Percentiles rank a stretch among this genome's conserved stretches.
These are phyloP conservation scores for Guaruba guarouba DNA, from an alignment of 2,113 vertebrate species.

Conservation along the genomic window DNA sequence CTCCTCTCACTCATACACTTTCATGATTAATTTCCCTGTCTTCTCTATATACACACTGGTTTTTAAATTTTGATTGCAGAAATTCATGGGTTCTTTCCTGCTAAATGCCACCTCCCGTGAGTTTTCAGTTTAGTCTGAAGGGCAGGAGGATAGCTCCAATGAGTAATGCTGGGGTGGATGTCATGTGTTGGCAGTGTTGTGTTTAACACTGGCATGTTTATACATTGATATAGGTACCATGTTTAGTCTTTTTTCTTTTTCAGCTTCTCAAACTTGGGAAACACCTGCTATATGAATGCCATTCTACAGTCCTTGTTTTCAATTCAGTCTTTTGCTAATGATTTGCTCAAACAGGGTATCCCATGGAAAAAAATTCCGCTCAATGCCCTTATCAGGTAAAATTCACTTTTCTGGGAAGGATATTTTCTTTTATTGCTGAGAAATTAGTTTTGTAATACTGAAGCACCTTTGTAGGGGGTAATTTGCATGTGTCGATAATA, in stretches of 20 bases:
- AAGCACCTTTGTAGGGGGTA: background rate
- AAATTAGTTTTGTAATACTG: background rate
- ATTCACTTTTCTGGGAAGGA: background rate
- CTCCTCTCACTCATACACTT: background rate
- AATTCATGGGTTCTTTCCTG: background rate
- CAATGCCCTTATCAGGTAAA: slow-evolving; percentile 93
- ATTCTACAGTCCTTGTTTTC: slow-evolving; percentile 98
- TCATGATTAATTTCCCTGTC: background rate
- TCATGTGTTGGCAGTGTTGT: background rate
- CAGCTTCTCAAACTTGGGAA: slow-evolving; percentile 97
- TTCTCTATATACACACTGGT: too few relatives aligned
- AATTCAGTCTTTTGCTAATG: slow-evolving; percentile 93
- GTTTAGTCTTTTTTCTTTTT: background rate
- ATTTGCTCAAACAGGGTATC: slow-evolving; percentile 93
- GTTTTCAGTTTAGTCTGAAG: background rate
- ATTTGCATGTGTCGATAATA: background rate
- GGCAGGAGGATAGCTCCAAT: background rate
- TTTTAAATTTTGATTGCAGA: background rate
- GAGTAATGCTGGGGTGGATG: background rate
- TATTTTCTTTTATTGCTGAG: background rate
- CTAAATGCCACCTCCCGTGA: background rate
- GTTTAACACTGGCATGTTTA: background rate
- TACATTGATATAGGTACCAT: background rate
- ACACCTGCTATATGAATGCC: slow-evolving; percentile 99
- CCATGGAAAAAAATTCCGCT: slow-evolving; percentile 93